phyloP scores from a whole-genome alignment of 1,140 invertebrate genomes.

The Drepana arcuata region DNA sequence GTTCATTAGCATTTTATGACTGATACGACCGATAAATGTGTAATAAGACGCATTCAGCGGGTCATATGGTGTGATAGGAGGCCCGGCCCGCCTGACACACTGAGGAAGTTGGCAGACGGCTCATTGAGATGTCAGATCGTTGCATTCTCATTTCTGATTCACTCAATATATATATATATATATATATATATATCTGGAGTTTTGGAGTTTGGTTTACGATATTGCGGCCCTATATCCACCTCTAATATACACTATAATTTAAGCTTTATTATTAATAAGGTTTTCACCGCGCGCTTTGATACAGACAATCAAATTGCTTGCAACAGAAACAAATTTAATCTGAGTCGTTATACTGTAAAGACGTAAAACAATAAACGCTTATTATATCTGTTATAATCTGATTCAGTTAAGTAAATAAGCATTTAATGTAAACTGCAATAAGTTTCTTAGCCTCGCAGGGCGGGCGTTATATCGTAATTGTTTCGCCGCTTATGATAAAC shows the following conservation, averaged over 20 bases:
- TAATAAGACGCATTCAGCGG: constrained; percentile 65
- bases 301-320: too few species aligned
- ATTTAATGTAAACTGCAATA: constrained; percentile 23
- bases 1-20: constrained; percentile 71
- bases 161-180: too few species aligned
- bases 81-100: constrained; percentile 38
- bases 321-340: neutral
- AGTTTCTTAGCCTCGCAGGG: constrained; percentile 15
- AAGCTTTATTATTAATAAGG: too few species aligned
- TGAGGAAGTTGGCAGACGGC: constrained; percentile 44
- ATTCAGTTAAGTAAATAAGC: constrained; percentile 23
- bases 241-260: too few species aligned
- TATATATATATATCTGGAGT: too few species aligned
- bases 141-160: too few species aligned
- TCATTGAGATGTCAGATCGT: constrained; percentile 44
- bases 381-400: constrained; percentile 12
- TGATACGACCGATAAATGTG: constrained; percentile 67
- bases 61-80: constrained; percentile 60
- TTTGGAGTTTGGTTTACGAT: too few species aligned
- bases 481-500: constrained; percentile 23
- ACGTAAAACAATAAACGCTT: constrained; percentile 9
- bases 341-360: constrained; percentile 1
- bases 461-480: constrained; percentile 23
- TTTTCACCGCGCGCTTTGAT: too few species aligned
- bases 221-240: too few species aligned